Base-by-base conservation (phyloP, 2,888 invertebrate genomes). In the Apamea sordens region DNA sequence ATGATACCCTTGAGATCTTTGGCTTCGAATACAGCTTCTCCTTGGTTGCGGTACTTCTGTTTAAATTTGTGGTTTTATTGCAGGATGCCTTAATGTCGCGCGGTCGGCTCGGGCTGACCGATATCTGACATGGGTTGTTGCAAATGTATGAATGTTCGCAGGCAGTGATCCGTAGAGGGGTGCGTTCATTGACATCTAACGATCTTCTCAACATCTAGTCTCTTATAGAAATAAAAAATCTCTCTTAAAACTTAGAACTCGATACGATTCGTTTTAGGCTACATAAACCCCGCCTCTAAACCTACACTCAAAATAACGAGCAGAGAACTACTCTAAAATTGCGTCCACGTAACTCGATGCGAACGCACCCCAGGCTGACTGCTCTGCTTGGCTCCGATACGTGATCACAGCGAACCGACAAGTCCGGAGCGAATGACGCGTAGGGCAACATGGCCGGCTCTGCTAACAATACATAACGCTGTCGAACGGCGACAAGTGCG, bases 401-500 rank as follows among this genome's bases (percentile, higher is more conserved):
- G 86, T 68, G 80, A 65, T 70, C 72, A 82, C 87, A 56, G 80
- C 82, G n/a, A 47, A 68, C 79, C 65, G 76, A 64, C 44, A 65
- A 71, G 73, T 76, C 75, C 69, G 36, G 76, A 75, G 77, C 84
- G 71, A 72, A 67, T 74, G 74, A 70, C 83, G 79, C 84, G 75
- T 84, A 75, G 80, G 85, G 76, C 86, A 68, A 50, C 70, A 71
- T 73, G 53, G 64, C 75, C 80, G 83, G 80, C 84, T 79, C 77
- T 82, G 79, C 84, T 81, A 82, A 73, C 79, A 82, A 82, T 76
- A 73, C 80, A 85, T 90, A 87, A 89, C 92, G 92, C 90, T 92
- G 90, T 90, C 93, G 91, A 92, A 91, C 94, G 93, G 92, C 92
- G 91, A 91, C 92, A 86, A 93, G 94, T 93, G 93, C 95, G 95